Base-by-base conservation (phyloP, 1,140 invertebrate genomes). In the Trachymyrmex septentrionalis region DNA sequence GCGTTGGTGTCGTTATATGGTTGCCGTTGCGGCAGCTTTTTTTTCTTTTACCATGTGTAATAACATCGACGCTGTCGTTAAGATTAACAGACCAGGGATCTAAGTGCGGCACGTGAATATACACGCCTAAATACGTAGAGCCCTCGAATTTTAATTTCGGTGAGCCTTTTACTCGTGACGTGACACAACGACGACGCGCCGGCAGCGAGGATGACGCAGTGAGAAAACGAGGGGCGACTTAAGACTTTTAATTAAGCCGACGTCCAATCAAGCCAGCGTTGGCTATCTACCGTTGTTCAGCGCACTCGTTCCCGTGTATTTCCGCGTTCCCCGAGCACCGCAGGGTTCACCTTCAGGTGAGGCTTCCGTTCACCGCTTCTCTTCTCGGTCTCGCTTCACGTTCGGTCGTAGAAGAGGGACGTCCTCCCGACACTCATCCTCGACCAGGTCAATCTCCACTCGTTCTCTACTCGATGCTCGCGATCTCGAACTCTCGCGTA, bases 231-330 rank as follows among this genome's bases (percentile, higher is more conserved):
- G 61, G 75, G 85, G 85, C 90, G 80, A 86, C 76, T 72, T 72
- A 67, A 69, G 59, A 90, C 64, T 90, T 91, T 92, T 92, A 91
- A 91, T 92, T 91, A 91, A 91, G 30, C 71, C n/a, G 53, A 82
- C 73, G 82, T 88, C 85, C 82, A 86, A 92, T 92, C 91, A 91
- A 86, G 67, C 30, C 38, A 61, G n/a, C 61, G 53, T 59, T n/a
- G n/a, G n/a, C 67, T 73, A 84, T 85, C 57, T 84, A 80, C 78
- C 86, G 88, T 90, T 87, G 88, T 89, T 75, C 77, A 86, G 59
- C 73, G 64, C 88, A 24, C 48, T 78, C 55, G 76, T 61, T 89
- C 44, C 38, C 76, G 48, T 73, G 81, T 64, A 71, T 91, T 92
- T 92, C 88, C 91, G 90, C 86, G 91, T 91, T 92, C 90, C 21